Percentiles rank a stretch among this genome's conserved stretches.
These are phyloP conservation scores for Drosophila kuntzei DNA, from an alignment of 2,888 invertebrate species.

Conservation along the genomic window DNA sequence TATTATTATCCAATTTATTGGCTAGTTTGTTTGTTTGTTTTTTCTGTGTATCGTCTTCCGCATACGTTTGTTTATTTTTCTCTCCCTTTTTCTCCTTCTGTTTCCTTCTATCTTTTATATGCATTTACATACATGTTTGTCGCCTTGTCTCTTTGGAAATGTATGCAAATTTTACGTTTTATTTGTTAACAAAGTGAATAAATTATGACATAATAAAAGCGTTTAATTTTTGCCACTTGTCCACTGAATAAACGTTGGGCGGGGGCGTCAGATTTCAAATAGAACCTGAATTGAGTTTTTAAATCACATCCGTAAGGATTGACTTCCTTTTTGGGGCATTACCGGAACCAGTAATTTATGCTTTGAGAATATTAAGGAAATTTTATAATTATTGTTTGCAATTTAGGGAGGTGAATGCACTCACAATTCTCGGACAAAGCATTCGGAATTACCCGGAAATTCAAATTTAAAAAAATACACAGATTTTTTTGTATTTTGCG, in stretches of 20 bases:
- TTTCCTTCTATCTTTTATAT: conserved; percentile 10
- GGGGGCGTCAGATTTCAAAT: conserved; percentile 3
- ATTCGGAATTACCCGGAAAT: conserved; percentile 29
- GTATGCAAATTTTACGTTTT: conserved; percentile 62
- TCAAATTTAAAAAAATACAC: conserved; percentile 4
- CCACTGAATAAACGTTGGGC: conserved; percentile 7
- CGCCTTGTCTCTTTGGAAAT: conserved; percentile 35
- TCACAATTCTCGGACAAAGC: conserved; percentile 9
- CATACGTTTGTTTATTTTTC: conserved; percentile 33
- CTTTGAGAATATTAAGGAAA: conserved; percentile 30
- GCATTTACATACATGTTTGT: conserved; percentile 11
- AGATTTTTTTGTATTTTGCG: conserved; percentile 3
- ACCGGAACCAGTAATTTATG: conserved; percentile 25
- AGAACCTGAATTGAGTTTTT: conserved; percentile 18
- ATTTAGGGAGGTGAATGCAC: conserved; percentile 64
- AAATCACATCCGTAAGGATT: conserved; percentile 20
- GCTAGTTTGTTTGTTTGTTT: conserved; percentile 45
- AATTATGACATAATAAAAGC: conserved; percentile 67
- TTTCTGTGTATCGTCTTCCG: conserved; percentile 24
- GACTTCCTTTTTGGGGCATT: conserved; percentile 35
- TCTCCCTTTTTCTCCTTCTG: conserved; percentile 18
- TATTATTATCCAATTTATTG: conserved; percentile 70
- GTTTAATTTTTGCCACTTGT: conserved; percentile 27
- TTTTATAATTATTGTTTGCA: conserved; percentile 29
- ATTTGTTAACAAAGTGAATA: conserved; percentile 67